Evolutionary conservation across 2,113 vertebrate species (phyloP).

Genomic region (Egretta garzetta): DNA sequence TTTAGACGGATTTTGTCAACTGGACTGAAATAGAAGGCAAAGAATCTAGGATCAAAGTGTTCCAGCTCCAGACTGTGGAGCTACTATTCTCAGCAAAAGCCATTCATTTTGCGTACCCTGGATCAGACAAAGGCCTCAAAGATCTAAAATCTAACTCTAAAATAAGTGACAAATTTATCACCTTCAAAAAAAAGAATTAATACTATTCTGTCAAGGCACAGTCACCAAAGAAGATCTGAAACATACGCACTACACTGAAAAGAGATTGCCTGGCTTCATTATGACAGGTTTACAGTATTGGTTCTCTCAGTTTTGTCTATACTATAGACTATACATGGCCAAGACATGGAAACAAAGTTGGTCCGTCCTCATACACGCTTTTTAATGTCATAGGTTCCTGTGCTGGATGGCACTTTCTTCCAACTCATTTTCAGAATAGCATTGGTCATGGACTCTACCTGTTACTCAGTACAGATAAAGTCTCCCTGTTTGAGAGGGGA

Average conservation of each 20-base stretch:
- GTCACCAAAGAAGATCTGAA: not conserved
- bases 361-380: not conserved
- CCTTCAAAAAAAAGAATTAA: not conserved
- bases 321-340: not conserved
- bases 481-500: not conserved
- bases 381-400: not conserved
- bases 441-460: not conserved
- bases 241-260: not conserved
- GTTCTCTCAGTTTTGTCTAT: not conserved
- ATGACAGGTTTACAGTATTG: not conserved
- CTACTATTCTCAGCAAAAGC: slow-evolving; percentile 16
- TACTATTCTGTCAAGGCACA: not conserved
- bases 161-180: slow-evolving; percentile 35
- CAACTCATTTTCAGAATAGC: not conserved
- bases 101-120: slow-evolving; percentile 17
- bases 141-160: not conserved
- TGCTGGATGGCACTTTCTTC: not conserved
- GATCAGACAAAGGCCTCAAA: slow-evolving; percentile 17
- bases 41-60: slow-evolving; percentile 35
- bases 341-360: not conserved
- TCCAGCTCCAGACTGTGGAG: slow-evolving; percentile 16
- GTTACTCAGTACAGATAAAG: not conserved
- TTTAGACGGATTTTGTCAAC: slow-evolving; percentile 20
- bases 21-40: slow-evolving; percentile 11
- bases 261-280: not conserved